phyloP scores from a whole-genome alignment of 2,113 vertebrate species.

The Thamnaconus septentrionalis region DNA sequence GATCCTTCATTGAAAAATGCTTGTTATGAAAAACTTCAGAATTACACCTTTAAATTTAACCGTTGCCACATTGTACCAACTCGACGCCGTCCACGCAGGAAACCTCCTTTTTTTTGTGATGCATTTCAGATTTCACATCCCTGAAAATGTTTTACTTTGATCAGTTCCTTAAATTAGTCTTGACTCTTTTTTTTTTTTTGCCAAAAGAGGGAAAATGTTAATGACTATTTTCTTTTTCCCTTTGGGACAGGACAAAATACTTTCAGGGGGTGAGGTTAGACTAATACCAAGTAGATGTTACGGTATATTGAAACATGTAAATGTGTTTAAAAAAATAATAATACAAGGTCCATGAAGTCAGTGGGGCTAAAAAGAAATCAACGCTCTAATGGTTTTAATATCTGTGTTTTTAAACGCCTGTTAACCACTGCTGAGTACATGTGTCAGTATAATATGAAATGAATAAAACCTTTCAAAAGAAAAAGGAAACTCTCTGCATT shows the following conservation, averaged over 20 bases:
- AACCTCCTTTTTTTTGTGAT: conserved; percentile 4
- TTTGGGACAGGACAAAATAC: conserved; percentile 26
- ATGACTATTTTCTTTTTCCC: conserved; percentile 51
- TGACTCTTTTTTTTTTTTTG: conserved; percentile 56
- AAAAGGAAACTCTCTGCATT: conserved; percentile 17
- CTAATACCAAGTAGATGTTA: conserved; percentile 77
- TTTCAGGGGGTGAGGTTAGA: conserved; percentile 68
- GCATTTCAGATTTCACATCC: conserved; percentile 33
- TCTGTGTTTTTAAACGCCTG: conserved; percentile 84
- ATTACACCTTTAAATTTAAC: conserved; percentile 49
- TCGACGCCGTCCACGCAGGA: conserved; percentile 38
- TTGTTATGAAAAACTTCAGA: conserved; percentile 31
- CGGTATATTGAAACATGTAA: conserved; percentile 77
- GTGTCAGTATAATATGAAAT: conserved; percentile 83
- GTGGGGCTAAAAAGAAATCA: conserved; percentile 65
- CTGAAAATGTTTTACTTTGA: conserved; percentile 51
- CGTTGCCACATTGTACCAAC: conserved; percentile 59
- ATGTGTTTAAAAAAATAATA: conserved; percentile 44
- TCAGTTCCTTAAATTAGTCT: conserved; percentile 59
- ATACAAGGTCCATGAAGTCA: conserved; percentile 62
- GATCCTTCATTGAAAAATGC: conserved; percentile 33
- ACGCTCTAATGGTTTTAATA: conserved; percentile 78
- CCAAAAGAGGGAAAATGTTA: conserved; percentile 16
- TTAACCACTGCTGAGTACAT: conserved; percentile 82
- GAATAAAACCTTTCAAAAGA: conserved; percentile 79